These are phyloP conservation scores for Abscondita cerata DNA, from an alignment of 2,888 invertebrate species.

Conservation along the genomic window DNA sequence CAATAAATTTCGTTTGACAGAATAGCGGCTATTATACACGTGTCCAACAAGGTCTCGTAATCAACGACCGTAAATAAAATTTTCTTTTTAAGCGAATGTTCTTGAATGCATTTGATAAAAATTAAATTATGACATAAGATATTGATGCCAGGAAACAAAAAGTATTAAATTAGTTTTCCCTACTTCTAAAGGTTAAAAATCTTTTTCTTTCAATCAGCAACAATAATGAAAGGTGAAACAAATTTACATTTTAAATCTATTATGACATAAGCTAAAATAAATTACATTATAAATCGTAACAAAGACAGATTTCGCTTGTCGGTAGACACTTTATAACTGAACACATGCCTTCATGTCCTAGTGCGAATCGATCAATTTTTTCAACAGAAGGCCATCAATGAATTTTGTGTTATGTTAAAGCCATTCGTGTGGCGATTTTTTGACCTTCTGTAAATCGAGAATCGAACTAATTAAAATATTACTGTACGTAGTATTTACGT, in stretches of 20 bases:
- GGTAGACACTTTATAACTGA: no score
- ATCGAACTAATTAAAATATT: no score
- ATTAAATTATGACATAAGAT: background rate
- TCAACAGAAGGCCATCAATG: no score
- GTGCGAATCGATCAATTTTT: no score
- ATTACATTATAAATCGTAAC: background rate
- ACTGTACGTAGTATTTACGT: no score
- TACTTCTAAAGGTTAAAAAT: background rate
- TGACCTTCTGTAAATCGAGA: no score
- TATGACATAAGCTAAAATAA: background rate
- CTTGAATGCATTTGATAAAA: no score
- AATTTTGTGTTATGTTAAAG: no score
- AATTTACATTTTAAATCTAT: background rate
- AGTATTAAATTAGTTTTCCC: background rate
- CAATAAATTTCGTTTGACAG: no score
- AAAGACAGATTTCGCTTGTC: background rate
- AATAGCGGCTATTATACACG: slow-evolving; percentile 19
- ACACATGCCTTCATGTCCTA: no score
- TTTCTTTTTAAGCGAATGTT: background rate
- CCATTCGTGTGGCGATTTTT: no score
- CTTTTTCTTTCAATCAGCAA: no score
- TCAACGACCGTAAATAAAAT: slow-evolving; percentile 30
- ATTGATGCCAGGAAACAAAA: background rate
- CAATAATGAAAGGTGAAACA: background rate
- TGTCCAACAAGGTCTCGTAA: slow-evolving; percentile 34